Percentiles rank a stretch among this genome's conserved stretches.
phyloP scores from a whole-genome alignment of 2,113 vertebrate genomes.

The Brachionichthys hirsutus region DNA sequence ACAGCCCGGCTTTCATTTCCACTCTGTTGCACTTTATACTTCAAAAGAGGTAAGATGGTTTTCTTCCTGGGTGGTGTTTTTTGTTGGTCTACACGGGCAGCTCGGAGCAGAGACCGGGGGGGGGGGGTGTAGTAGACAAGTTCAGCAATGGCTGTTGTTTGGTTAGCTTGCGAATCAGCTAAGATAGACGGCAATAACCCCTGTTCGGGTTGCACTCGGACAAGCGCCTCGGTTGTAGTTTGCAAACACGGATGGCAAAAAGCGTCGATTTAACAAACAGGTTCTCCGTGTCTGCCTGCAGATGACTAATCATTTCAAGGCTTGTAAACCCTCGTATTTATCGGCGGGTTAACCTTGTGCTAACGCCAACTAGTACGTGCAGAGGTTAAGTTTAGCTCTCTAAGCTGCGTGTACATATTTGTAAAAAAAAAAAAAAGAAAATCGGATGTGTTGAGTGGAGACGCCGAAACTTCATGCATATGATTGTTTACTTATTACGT shows the following conservation, averaged over 20 bases:
- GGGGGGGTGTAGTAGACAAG: slow-evolving; percentile 41
- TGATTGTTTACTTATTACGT: fast-evolving
- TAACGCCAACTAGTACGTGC: slow-evolving; percentile 35
- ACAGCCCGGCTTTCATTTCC: slow-evolving; percentile 78
- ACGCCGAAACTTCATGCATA: neutral
- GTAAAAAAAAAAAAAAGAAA: neutral
- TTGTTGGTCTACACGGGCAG: slow-evolving; percentile 3
- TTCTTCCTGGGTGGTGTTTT: slow-evolving; percentile 12
- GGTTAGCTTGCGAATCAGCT: slow-evolving; percentile 37
- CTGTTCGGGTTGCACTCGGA: neutral
- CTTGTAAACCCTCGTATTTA: neutral
- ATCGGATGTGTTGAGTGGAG: fast-evolving
- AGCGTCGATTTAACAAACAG: neutral
- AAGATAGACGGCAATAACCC: slow-evolving; percentile 3
- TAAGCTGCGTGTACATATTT: slow-evolving; percentile 20
- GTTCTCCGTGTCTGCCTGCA: neutral
- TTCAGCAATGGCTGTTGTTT: slow-evolving; percentile 62
- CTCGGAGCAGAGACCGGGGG: slow-evolving; percentile 25
- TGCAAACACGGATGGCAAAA: neutral
- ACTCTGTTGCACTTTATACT: slow-evolving; percentile 90
- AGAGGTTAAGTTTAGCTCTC: slow-evolving; percentile 27
- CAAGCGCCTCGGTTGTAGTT: neutral
- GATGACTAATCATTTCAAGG: neutral
- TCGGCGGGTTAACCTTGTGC: slow-evolving; percentile 36
- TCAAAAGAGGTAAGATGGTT: slow-evolving; percentile 81